Evolutionary conservation across 2,113 vertebrate species (phyloP).

Genomic region (Tapirus terrestris): DNA sequence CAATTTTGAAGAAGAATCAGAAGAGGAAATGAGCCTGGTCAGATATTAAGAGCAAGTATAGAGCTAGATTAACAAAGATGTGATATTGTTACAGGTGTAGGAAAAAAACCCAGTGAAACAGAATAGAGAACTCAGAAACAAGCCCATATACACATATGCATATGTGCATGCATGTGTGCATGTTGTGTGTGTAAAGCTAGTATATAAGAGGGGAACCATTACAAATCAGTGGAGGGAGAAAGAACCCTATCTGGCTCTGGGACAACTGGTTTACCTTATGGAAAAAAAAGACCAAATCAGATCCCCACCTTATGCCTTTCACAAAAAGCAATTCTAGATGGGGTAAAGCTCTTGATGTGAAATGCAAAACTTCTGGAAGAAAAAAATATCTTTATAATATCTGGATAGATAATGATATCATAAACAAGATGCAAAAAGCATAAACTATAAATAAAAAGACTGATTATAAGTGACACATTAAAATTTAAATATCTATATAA

Average conservation of each 20-base stretch:
- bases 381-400: background rate
- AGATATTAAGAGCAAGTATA: background rate
- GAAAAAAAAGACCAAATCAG: background rate
- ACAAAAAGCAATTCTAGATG: background rate
- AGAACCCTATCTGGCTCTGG: background rate
- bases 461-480: background rate
- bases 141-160: accelerated
- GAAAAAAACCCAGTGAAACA: background rate
- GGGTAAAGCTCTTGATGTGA: background rate
- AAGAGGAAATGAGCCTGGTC: background rate
- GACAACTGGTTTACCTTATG: background rate
- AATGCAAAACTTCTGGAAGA: background rate
- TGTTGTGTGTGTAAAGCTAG: background rate
- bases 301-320: background rate
- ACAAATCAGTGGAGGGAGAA: accelerated
- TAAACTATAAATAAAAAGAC: background rate
- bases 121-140: background rate
- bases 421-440: background rate
- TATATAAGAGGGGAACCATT: background rate
- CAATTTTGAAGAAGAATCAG: background rate
- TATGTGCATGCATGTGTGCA: accelerated
- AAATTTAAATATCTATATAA: background rate
- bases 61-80: background rate
- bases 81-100: background rate
- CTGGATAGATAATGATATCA: background rate